Conservation (phyloP, 1,140 invertebrate species). For the Brachionus rubens region DNA sequence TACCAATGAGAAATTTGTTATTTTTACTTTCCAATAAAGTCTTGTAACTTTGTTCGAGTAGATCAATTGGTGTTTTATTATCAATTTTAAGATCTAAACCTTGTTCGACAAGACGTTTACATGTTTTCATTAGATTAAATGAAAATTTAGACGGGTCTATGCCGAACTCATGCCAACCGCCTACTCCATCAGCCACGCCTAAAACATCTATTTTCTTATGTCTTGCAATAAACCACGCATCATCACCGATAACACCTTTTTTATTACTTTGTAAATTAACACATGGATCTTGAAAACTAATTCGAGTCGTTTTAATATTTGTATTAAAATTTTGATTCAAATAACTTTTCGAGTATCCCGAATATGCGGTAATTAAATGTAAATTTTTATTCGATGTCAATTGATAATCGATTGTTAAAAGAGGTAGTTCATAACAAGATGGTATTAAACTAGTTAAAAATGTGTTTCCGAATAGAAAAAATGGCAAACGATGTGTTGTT, state of each 20-base stretch:
- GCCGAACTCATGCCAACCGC: slow-evolving; percentile 93
- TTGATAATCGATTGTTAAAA: background rate
- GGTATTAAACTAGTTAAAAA: background rate
- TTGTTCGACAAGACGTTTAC: slow-evolving; percentile 81
- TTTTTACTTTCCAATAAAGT: slow-evolving; percentile 33
- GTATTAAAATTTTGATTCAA: slow-evolving; percentile 20
- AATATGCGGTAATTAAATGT: slow-evolving; percentile 15
- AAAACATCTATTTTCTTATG: background rate
- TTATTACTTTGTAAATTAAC: background rate
- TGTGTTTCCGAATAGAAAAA: slow-evolving; percentile 6
- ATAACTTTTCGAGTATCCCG: slow-evolving; percentile 2
- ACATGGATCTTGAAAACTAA: background rate
- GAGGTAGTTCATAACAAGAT: background rate
- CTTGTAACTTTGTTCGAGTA: slow-evolving; percentile 39
- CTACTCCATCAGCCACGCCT: slow-evolving; percentile 94
- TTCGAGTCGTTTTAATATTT: background rate
- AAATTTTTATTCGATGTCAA: background rate
- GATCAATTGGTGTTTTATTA: slow-evolving; percentile 22
- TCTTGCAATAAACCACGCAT: slow-evolving; percentile 41
- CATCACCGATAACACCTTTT: slow-evolving; percentile 33
- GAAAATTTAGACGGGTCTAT: slow-evolving; percentile 95
- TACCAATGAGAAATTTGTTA: slow-evolving; percentile 66
- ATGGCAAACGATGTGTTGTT: background rate
- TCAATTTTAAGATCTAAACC: background rate
- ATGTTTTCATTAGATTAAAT: slow-evolving; percentile 83